phyloP scores from a whole-genome alignment of 2,888 invertebrate species.

The Drosophila anceps region DNA sequence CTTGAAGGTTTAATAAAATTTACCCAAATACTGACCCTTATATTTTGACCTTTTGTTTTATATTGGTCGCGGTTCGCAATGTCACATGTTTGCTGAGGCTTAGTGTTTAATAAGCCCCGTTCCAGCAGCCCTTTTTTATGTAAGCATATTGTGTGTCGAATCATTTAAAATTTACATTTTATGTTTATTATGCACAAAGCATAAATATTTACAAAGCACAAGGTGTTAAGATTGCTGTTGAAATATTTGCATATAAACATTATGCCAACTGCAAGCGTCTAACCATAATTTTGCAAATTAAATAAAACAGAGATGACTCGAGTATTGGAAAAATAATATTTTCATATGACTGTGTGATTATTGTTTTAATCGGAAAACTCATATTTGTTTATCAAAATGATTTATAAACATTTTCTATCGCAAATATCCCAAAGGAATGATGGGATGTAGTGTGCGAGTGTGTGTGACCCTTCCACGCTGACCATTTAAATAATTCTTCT shows the following conservation, averaged over 20 bases:
- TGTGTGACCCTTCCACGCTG: not conserved
- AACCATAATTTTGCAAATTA: not conserved
- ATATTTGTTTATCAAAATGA: constrained; percentile 1
- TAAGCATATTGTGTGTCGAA: not conserved
- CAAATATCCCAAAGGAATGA: not conserved
- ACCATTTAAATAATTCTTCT: not conserved
- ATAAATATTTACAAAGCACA: constrained; percentile 6
- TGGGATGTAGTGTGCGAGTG: not conserved
- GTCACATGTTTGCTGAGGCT: constrained; percentile 46
- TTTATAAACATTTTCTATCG: not conserved
- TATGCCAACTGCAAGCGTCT: constrained; percentile 22
- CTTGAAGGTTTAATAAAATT: constrained; percentile 64
- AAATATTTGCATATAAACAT: constrained; percentile 26
- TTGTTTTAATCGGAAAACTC: not conserved
- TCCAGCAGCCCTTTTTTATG: not conserved
- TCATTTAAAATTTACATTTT: constrained; percentile 40
- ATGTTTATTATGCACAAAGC: constrained; percentile 24
- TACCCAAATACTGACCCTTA: constrained; percentile 45
- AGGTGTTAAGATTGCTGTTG: constrained; percentile 34
- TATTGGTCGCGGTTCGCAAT: constrained; percentile 9
- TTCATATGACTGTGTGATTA: not conserved
- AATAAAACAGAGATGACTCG: not conserved
- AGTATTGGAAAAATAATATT: not conserved
- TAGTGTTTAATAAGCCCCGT: constrained; percentile 19
- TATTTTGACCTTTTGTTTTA: constrained; percentile 28